These are phyloP conservation scores for Agonopterix heracliana DNA, from an alignment of 2,888 invertebrate genomes.

Conservation along the genomic window DNA sequence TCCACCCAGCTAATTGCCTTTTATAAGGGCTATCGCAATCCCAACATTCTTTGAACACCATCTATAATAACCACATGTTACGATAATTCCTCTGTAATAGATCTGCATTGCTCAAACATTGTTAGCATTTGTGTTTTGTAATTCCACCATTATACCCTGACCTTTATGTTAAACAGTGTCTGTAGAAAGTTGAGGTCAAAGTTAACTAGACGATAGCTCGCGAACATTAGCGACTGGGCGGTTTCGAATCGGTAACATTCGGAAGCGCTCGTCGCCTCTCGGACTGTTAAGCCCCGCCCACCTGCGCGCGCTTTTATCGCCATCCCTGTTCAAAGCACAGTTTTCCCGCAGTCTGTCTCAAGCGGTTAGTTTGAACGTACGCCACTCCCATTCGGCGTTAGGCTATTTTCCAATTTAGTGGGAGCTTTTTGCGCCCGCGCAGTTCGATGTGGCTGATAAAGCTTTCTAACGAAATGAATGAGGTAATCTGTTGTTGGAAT, in stretches of 20 bases:
- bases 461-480: conserved; percentile 54
- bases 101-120: conserved; percentile 41
- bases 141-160: conserved; percentile 21
- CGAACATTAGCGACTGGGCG: conserved; percentile 58
- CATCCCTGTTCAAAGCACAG: conserved; percentile 35
- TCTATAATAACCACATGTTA: conserved; percentile 36
- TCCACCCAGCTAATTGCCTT: conserved; percentile 16
- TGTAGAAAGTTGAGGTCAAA: conserved; percentile 36
- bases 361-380: conserved; percentile 19
- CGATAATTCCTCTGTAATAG: conserved; percentile 33
- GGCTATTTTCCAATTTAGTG: conserved; percentile 67
- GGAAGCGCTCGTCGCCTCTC: conserved; percentile 51
- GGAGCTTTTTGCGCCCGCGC: conserved; percentile 60
- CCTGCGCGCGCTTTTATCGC: conserved; percentile 32
- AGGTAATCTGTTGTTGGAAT: conserved; percentile 38
- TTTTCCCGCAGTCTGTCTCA: conserved; percentile 37
- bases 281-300: conserved; percentile 52
- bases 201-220: conserved; percentile 29
- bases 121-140: conserved; percentile 37
- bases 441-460: conserved; percentile 51
- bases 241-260: conserved; percentile 48
- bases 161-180: conserved; percentile 15
- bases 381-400: conserved; percentile 60
- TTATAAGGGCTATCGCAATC: conserved; percentile 33
- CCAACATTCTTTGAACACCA: conserved; percentile 24